Conservation (phyloP, 2,797 vertebrate species). For the Netta rufina region DNA sequence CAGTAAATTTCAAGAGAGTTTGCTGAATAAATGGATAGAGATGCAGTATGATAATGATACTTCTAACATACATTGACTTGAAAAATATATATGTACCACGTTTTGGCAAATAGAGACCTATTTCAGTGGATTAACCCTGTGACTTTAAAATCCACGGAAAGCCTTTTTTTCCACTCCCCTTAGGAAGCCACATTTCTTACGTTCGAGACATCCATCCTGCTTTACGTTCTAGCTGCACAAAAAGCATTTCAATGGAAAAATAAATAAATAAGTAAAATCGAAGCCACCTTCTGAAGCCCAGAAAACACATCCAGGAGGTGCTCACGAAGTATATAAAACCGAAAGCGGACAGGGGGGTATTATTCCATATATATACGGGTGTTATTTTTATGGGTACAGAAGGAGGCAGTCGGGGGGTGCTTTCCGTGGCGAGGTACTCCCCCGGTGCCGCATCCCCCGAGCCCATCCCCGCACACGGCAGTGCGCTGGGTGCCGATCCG, state of each 20-base stretch:
- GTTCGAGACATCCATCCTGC: not conserved
- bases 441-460: too few species aligned
- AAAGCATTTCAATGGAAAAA: not conserved
- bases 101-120: not conserved
- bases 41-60: not conserved
- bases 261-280: not conserved
- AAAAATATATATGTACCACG: not conserved
- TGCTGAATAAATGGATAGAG: not conserved
- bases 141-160: not conserved
- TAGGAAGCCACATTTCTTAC: not conserved
- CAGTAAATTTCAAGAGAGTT: not conserved
- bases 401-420: rapidly evolving
- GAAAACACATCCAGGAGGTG: not conserved
- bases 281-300: not conserved
- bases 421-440: too few species aligned
- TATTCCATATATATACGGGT: too few species aligned
- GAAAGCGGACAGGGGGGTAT: not conserved
- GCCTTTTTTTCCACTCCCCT: not conserved
- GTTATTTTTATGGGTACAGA: not conserved
- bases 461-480: too few species aligned
- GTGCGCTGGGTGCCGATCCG: too few species aligned
- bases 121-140: not conserved
- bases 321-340: not conserved
- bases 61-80: not conserved
- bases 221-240: not conserved